Evolutionary conservation across 2,797 vertebrate species (phyloP).

Genomic region (Sebastes ruberrimus): DNA sequence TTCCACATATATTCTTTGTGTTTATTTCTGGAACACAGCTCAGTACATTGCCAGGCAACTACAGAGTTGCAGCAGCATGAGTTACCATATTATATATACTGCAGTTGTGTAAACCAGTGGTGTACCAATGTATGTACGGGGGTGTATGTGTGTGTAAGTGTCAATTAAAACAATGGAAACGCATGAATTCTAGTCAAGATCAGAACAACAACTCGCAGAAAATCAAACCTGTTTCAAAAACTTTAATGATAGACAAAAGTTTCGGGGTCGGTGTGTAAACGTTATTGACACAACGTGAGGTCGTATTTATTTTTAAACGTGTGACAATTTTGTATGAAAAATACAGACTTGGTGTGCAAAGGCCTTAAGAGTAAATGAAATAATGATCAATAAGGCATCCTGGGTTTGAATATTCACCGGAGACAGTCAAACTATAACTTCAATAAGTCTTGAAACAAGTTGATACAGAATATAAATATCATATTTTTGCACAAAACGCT

Average conservation of each 20-base stretch:
- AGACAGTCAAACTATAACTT: background rate
- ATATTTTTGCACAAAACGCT: background rate
- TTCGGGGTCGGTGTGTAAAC: no score
- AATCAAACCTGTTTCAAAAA: no score
- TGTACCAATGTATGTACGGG: background rate
- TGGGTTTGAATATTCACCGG: background rate
- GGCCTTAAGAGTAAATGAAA: background rate
- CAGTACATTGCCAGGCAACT: constrained; percentile 62
- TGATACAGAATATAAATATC: background rate
- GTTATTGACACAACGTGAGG: no score
- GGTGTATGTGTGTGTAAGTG: no score
- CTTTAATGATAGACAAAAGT: no score
- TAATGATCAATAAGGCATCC: background rate
- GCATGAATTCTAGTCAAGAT: background rate
- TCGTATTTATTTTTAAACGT: no score
- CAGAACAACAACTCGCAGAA: background rate
- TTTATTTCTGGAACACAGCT: constrained; percentile 55
- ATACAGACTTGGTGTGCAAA: background rate
- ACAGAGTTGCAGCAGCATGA: background rate
- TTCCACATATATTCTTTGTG: background rate
- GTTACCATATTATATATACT: background rate
- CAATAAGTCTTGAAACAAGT: background rate
- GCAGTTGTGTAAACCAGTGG: constrained; percentile 1
- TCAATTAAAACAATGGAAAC: background rate
- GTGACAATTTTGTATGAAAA: no score